phyloP scores from a whole-genome alignment of 2,113 vertebrate species.

The Pontoporia blainvillei region DNA sequence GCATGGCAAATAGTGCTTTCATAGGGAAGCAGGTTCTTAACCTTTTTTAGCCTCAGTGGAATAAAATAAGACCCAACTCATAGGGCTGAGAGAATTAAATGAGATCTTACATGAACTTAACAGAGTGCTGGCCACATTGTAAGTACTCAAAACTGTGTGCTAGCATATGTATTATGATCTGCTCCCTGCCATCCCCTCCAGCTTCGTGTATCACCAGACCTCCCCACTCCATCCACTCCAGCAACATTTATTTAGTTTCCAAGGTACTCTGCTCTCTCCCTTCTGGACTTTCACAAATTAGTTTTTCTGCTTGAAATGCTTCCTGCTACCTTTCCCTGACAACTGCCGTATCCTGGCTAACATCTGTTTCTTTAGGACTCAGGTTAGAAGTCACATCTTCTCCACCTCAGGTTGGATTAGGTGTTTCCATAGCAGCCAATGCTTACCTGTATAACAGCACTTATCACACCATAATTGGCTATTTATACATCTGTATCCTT shows the following conservation, averaged over 20 bases:
- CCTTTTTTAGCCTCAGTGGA: neutral
- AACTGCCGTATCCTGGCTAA: neutral
- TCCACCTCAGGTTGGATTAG: neutral
- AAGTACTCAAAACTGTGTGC: neutral
- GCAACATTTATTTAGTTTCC: slow-evolving; percentile 12
- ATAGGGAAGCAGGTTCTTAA: neutral
- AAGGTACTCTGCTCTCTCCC: neutral
- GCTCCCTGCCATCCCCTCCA: neutral
- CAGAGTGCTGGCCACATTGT: neutral
- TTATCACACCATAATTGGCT: neutral
- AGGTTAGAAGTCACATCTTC: slow-evolving; percentile 18
- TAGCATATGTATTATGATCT: neutral
- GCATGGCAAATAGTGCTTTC: neutral
- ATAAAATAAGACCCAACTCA: neutral
- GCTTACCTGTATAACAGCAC: neutral
- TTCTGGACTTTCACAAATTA: neutral
- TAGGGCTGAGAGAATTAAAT: neutral
- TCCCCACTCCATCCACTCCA: neutral
- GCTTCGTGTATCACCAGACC: neutral
- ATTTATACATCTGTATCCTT: neutral
- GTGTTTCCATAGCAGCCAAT: neutral
- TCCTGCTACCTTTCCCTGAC: neutral
- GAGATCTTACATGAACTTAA: neutral
- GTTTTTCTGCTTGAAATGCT: slow-evolving; percentile 31
- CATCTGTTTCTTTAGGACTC: slow-evolving; percentile 6